These are phyloP conservation scores for Dissostichus mawsoni DNA, from an alignment of 2,113 vertebrate species.

Conservation along the genomic window DNA sequence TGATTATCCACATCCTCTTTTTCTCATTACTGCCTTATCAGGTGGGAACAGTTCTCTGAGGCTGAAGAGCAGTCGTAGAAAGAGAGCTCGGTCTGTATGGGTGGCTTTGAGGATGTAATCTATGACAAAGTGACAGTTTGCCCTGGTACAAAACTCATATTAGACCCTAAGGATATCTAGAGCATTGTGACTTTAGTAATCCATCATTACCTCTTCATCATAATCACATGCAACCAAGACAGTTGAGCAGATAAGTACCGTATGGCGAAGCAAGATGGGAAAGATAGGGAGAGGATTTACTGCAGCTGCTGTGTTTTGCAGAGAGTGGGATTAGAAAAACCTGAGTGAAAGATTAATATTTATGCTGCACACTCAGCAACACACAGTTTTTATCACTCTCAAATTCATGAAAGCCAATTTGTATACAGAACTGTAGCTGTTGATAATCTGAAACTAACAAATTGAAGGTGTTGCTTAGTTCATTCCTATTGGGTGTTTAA, in stretches of 20 bases:
- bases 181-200: slow-evolving; percentile 59
- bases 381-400: neutral
- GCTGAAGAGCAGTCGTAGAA: slow-evolving; percentile 75
- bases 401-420: neutral
- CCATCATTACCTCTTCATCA: slow-evolving; percentile 50
- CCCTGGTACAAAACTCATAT: slow-evolving; percentile 61
- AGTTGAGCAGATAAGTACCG: slow-evolving; percentile 43
- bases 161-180: slow-evolving; percentile 46
- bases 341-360: slow-evolving; percentile 1
- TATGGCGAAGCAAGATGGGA: slow-evolving; percentile 44
- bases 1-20: slow-evolving; percentile 77
- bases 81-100: slow-evolving; percentile 41
- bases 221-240: slow-evolving; percentile 47
- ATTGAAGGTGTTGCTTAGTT: neutral
- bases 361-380: slow-evolving; percentile 17
- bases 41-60: slow-evolving; percentile 70
- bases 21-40: slow-evolving; percentile 81
- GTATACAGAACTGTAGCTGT: neutral
- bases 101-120: slow-evolving; percentile 75
- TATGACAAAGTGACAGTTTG: slow-evolving; percentile 72
- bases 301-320: slow-evolving; percentile 22
- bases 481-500: neutral
- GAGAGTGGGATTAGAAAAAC: slow-evolving; percentile 20
- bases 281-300: slow-evolving; percentile 49
- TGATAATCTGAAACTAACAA: neutral